Conservation (phyloP, 2,888 invertebrate genomes). For the Aspidiotus rigidus region DNA sequence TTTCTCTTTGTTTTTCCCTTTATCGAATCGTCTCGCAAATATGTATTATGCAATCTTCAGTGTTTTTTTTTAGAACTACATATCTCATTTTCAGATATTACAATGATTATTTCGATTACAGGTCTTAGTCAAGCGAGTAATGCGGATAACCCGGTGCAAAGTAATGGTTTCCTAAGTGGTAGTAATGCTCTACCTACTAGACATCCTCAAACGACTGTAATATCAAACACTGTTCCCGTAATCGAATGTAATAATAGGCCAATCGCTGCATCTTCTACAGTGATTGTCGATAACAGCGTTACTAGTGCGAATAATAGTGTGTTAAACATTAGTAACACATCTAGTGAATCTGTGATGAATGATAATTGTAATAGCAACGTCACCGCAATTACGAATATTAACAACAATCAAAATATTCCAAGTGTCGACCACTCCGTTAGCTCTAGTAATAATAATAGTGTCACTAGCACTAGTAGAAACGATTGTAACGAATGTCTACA, state of each 20-base stretch:
- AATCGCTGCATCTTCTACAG: background rate
- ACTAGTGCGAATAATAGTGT: background rate
- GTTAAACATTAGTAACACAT: background rate
- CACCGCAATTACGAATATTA: background rate
- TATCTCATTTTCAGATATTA: background rate
- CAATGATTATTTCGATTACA: too few species aligned
- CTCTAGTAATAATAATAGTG: constrained; percentile 2
- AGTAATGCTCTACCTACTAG: too few species aligned
- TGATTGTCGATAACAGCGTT: constrained; percentile 5
- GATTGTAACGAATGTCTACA: background rate
- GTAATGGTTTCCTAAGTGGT: background rate
- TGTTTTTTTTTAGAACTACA: background rate
- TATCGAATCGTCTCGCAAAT: background rate
- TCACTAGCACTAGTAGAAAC: background rate
- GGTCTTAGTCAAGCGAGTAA: constrained; percentile 1
- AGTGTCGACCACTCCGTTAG: constrained; percentile 7
- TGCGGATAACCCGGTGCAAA: background rate
- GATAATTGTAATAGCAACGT: background rate
- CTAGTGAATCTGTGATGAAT: constrained; percentile 16
- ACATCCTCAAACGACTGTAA: too few species aligned
- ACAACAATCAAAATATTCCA: background rate
- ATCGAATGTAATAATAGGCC: background rate
- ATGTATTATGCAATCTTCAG: background rate
- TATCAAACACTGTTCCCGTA: background rate
- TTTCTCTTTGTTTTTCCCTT: background rate